Base-by-base conservation (phyloP, 64 coral and sea anemone species). In the Montipora foliosa region DNA sequence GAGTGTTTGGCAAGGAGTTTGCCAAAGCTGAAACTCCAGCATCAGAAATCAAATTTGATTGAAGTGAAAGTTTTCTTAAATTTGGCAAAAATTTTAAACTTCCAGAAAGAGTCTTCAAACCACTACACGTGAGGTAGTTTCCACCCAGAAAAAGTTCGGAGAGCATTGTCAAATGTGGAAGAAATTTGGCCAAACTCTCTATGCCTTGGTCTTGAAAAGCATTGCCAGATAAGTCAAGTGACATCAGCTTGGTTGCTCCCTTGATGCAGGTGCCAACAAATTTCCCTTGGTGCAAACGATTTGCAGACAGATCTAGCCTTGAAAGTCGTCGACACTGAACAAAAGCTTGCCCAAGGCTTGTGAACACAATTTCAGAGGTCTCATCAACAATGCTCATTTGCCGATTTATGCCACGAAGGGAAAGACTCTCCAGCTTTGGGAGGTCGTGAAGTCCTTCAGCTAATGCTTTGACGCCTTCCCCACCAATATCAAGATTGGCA, bases 211-310 rank as follows among this genome's bases (percentile, higher is more conserved):
- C 92, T 37, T 79, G 83, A 88, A 93, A 93, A 2, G 2, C 49
- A 80, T 93, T 93, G 58, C 76, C 92, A 78, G 92, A 93, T 21
- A 93, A 79, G 22, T 93, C 59, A 5, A 93, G 85, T 55, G 52
- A 57, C 17, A 49, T 64, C 6, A 93, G 62, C 25, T 57, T 81
- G 12, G 84, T 44, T 11, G 92, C 84, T 17, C 57, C 11, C 11
- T 47, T 67, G 47, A 93, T 61, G 70, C 84, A 93, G 22, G 76
- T 76, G 24, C 84, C 92, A 49, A 93, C 45, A 20, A 87, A 59
- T 21, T 74, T 73, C 20, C 92, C 92, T 12, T 79, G 76, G 52
- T 57, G 79, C 14, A 93, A 15, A 48, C n/a, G 7, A 29, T 93
- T 93, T 73, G 76, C 92, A 80, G 66, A 80, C 48, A 93, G 62